Evolutionary conservation across 2,888 invertebrate species (phyloP), one percentile per base, ranked within the genome.

Genomic region (Therioaphis trifolii): DNA sequence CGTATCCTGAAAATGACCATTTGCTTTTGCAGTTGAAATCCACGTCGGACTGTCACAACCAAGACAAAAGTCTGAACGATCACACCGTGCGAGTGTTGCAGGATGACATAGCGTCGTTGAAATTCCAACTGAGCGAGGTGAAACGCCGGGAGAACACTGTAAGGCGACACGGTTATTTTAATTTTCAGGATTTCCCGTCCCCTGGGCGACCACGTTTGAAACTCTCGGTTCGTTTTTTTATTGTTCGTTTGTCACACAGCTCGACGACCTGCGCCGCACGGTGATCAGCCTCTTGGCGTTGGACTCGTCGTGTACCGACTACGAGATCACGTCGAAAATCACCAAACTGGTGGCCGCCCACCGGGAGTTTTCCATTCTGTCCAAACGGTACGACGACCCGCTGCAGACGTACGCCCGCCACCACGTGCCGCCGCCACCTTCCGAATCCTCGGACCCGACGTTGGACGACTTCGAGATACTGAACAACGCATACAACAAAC

Each of bases 331-430:
- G 84, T 92, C 93, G 52, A 92, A 95, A 0, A 90, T 96, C 40
- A 95, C 95, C 89, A 95, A 95, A 88, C 89, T 96, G 86, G 94
- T 95, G 76, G 94, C 95, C 86, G 95, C 95, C 0, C 95, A 96
- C 88, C 94, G 95, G 87, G 96, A 96, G 89, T 96, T 95, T 88
- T 95, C 95, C 0, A 89, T 94, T 87, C 92, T 96, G 5, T 95
- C 95, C 4, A 91, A 95, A 9, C 91, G 95, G 86, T 93, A 92
- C 87, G 93, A 93, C 86, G 91, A 91, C 87, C 91, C 91, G 0
- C 84, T 88, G 89, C 84, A 88, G 89, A 86, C 90, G 4, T 82
- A 82, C n/a, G 49, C 46, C 15, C 82, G 58, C 40, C 40, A 46
- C 24, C 40, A 46, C n/a, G 24, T 61, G n/a, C 82, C 74, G 18